Conservation (phyloP, 2,797 vertebrate species). For the Fistularia commersonii region DNA sequence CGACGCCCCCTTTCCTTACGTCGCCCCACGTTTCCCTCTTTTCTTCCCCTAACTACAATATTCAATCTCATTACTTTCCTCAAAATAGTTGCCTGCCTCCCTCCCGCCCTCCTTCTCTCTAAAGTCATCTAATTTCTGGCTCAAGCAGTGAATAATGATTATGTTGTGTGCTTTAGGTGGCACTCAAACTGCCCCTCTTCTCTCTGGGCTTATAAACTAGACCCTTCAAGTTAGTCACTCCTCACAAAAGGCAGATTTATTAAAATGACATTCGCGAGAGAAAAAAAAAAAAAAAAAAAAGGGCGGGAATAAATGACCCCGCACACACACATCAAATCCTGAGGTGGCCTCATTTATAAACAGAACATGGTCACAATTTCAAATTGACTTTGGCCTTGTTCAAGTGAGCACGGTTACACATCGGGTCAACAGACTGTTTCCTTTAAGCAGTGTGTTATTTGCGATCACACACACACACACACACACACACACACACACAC, state of each 20-base stretch:
- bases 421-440: too few species aligned
- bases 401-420: neutral
- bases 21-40: too few species aligned
- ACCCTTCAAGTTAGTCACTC: conserved; percentile 56
- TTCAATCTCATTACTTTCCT: too few species aligned
- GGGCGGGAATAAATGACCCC: conserved; percentile 25
- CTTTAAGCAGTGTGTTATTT: too few species aligned
- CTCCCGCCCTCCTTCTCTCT: too few species aligned
- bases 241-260: conserved; percentile 61
- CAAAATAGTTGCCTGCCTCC: too few species aligned
- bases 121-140: conserved; percentile 14
- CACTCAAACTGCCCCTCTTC: conserved; percentile 20
- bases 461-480: too few species aligned
- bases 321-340: conserved; percentile 3
- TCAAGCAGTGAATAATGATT: conserved; percentile 29
- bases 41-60: too few species aligned
- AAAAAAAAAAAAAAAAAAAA: conserved; percentile 1
- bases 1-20: conserved; percentile 5
- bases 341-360: conserved; percentile 12
- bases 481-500: too few species aligned
- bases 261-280: conserved; percentile 40
- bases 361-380: neutral
- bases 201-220: conserved; percentile 49
- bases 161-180: conserved; percentile 16
- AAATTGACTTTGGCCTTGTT: conserved; percentile 1